phyloP scores from a whole-genome alignment of 1,140 invertebrate species.

The Limonius californicus region DNA sequence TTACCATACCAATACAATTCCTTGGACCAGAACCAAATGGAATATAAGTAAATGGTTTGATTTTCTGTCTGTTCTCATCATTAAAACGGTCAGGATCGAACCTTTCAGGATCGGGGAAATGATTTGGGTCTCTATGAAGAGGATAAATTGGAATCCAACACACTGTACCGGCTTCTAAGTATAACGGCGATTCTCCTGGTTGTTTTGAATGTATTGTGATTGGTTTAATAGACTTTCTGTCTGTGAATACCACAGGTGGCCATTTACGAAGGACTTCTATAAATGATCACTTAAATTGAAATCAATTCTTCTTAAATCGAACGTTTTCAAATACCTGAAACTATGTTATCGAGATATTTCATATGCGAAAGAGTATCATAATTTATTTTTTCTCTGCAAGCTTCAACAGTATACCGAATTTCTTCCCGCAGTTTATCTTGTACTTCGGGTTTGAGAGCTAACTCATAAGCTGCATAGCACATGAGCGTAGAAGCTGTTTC shows the following conservation, averaged over 20 bases:
- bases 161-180: conserved; percentile 31
- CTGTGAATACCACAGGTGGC: conserved; percentile 25
- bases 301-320: no score
- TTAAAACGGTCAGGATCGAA: conserved; percentile 55
- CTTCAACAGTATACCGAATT: background rate
- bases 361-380: background rate
- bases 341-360: background rate
- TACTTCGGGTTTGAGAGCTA: background rate
- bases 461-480: background rate
- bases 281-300: background rate
- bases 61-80: conserved; percentile 44
- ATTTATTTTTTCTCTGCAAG: background rate
- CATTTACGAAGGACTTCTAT: background rate
- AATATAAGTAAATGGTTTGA: conserved; percentile 51
- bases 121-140: conserved; percentile 49
- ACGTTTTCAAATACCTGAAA: background rate
- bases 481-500: background rate
- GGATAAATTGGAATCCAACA: conserved; percentile 38
- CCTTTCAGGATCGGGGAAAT: conserved; percentile 46
- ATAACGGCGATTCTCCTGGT: conserved; percentile 18
- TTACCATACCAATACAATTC: conserved; percentile 34
- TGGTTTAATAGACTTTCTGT: conserved; percentile 43
- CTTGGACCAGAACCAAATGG: conserved; percentile 55
- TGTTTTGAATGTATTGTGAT: conserved; percentile 25
- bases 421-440: background rate